These are phyloP conservation scores for Stichodactyla helianthus DNA, from an alignment of 64 coral and sea anemone genomes.

Conservation along the genomic window DNA sequence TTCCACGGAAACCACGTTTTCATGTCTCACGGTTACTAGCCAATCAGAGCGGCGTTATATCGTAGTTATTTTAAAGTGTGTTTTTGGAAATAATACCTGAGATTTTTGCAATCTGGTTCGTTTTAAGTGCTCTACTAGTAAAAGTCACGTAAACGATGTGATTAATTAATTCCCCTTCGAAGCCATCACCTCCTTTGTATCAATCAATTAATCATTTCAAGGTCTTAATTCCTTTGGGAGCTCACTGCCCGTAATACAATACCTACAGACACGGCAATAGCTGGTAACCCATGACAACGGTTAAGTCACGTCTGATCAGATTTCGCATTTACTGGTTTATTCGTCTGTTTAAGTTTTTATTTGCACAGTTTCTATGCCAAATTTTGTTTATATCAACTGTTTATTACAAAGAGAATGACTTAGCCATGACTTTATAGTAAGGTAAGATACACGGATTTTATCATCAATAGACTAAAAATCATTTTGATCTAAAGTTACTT, in stretches of 20 bases:
- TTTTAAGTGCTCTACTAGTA: too few relatives aligned
- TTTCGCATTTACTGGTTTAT: background rate
- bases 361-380: background rate
- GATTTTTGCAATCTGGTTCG: too few relatives aligned
- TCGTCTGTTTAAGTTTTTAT: background rate
- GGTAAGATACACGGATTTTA: background rate
- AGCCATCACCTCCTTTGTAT: too few relatives aligned
- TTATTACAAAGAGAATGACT: background rate
- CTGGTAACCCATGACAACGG: background rate
- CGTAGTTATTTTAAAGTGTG: too few relatives aligned
- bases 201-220: background rate
- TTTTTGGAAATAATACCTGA: too few relatives aligned
- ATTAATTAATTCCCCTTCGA: too few relatives aligned
- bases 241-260: background rate
- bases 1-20: too few relatives aligned
- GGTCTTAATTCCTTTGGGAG: background rate
- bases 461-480: background rate
- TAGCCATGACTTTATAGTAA: background rate
- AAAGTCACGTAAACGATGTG: too few relatives aligned
- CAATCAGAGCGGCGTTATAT: too few relatives aligned
- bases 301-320: background rate
- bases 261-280: background rate
- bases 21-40: too few relatives aligned
- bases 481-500: background rate
- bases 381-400: background rate